Conservation (phyloP, 2,888 invertebrate genomes). For the Gnatocerus cornutus region DNA sequence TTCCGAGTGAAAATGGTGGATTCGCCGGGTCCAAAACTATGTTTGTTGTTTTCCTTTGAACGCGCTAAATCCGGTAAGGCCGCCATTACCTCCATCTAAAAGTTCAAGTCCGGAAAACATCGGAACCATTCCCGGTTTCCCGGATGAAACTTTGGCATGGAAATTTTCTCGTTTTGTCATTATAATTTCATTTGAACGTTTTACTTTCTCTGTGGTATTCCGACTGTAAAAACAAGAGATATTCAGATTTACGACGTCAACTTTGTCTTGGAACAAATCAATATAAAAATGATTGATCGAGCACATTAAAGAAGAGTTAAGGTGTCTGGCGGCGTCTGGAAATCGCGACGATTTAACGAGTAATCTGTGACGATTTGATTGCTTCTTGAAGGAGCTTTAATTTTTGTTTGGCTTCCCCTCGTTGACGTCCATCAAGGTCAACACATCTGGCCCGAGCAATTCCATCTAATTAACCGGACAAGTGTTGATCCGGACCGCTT, state of each 20-base stretch:
- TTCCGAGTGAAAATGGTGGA: constrained; percentile 5
- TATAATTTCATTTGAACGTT: not conserved
- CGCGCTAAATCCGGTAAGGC: constrained; percentile 18
- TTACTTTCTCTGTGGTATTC: not conserved
- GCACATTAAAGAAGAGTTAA: constrained; percentile 13
- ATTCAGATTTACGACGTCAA: constrained; percentile 24
- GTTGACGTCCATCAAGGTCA: constrained; percentile 37
- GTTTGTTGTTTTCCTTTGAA: constrained; percentile 24
- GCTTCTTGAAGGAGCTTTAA: not conserved
- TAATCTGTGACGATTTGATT: not conserved
- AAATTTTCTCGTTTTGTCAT: constrained; percentile 9
- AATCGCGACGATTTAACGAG: constrained; percentile 6
- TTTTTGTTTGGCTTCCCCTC: constrained; percentile 10
- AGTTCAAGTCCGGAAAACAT: constrained; percentile 17
- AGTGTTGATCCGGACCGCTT: constrained; percentile 38
- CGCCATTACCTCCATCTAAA: constrained; percentile 19
- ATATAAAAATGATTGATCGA: constrained; percentile 28
- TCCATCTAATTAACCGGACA: constrained; percentile 42
- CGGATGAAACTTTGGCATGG: not conserved
- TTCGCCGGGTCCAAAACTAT: constrained; percentile 20
- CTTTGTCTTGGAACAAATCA: constrained; percentile 13
- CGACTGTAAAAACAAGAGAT: constrained; percentile 10
- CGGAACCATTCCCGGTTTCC: not conserved
- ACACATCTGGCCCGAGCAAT: constrained; percentile 35
- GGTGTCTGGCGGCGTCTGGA: constrained; percentile 14